Base-by-base conservation (phyloP, 2,888 invertebrate species). In the Chalcis sispes region DNA sequence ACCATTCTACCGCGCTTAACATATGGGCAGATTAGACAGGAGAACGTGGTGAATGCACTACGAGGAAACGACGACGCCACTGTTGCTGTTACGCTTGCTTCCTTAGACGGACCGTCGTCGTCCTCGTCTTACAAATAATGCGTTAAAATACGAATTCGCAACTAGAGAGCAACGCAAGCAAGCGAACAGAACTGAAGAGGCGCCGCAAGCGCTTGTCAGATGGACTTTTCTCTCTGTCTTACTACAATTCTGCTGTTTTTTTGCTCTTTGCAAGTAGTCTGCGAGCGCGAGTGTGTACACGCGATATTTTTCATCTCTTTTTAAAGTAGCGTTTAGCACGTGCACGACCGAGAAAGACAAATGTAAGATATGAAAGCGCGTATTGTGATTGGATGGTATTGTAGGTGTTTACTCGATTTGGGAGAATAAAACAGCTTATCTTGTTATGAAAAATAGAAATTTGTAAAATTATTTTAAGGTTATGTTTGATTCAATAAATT, bases 1-100 rank as follows among this genome's bases (percentile, higher is more conserved):
- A 85, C 87, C 87, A 87, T 87, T 79, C 79, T 85, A 75, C 42
- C 62, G 29, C 72, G 74, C 59, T 78, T 79, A 79, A 78, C 83
- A 84, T 84, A 83, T 81, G 83, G 82, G 66, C 71, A 75, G 58
- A 76, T 32, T 32, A 76, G 20, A 29, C 75, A 76, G 29, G 72
- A 76, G 64, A 69, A 75, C 56, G 70, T 64, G 75, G 64, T 75
- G 52, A 46, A 74, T 18, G 61, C 61, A 29, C 58, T 23, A 7
- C 75, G 70, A 36, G 70, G 50, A 25, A 59, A 50, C 64, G 75
- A 75, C 65, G 70, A 70, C 56, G 75, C 70, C 75, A 65, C 64
- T 27, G 64, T 64, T 56, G 23, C 36, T 23, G 29, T 8, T 48
- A n/a, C 50, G 3, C 42, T 42, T 42, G 7, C 15, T 13, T 8